A percentile compares a stretch with the other conserved stretches of the same genome.
Conservation (phyloP, 2,113 vertebrate species). For the Antechinus flavipes region DNA sequence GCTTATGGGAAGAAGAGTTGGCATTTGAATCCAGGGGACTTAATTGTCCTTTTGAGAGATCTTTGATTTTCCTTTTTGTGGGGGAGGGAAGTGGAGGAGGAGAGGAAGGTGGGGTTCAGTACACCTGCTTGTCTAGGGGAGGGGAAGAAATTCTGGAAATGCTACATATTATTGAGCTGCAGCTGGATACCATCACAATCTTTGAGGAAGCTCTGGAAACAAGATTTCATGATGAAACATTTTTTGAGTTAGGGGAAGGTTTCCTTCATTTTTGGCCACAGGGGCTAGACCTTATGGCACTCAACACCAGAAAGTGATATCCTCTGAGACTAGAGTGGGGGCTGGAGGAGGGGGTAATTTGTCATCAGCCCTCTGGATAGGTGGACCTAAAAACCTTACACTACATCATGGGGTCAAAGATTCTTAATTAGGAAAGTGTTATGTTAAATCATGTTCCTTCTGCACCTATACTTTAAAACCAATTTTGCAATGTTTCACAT, state of each 20-base stretch:
- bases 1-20: background rate
- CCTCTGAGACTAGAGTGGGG: background rate
- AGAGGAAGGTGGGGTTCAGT: background rate
- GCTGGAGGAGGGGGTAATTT: constrained; percentile 3
- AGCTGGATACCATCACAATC: background rate
- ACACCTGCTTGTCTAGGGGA: background rate
- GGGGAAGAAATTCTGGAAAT: background rate
- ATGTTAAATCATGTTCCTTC: background rate
- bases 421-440: constrained; percentile 17
- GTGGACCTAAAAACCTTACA: constrained; percentile 20
- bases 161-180: constrained; percentile 3
- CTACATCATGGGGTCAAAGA: constrained; percentile 33
- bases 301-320: constrained; percentile 32
- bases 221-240: background rate
- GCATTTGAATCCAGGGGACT: background rate
- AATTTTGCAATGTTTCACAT: constrained; percentile 32
- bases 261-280: constrained; percentile 16
- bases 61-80: background rate
- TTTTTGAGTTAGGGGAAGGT: constrained; percentile 39
- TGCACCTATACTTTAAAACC: background rate
- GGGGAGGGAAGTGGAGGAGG: background rate
- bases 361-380: constrained; percentile 11
- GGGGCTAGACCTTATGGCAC: background rate
- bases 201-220: background rate
- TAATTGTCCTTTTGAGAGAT: constrained; percentile 37